These are phyloP conservation scores for human (Homo sapiens) DNA, from an alignment of 2,113 vertebrate genomes.

Conservation along the genomic window GRCh38 chr9:33623501-33624000, in stretches of 20 bases:
- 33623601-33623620: no score
- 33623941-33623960: neutral
- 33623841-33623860: neutral
- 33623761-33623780: neutral
- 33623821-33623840: neutral
- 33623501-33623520: neutral
- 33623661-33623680: neutral
- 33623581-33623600: no score
- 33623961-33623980: neutral
- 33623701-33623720: neutral
- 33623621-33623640: neutral
- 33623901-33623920: neutral
- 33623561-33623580: no score
- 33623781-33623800: neutral
- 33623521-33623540: neutral
- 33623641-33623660: neutral
- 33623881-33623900: neutral
- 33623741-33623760: neutral
- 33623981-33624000: fast-evolving
- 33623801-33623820: neutral
- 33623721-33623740: neutral
- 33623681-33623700: neutral
- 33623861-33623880: neutral
- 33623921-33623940: neutral
- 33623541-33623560: neutral